Evolutionary conservation across 2,888 invertebrate species (phyloP), one percentile per base, ranked within the genome.

Genomic region (Napeogenes inachia): DNA sequence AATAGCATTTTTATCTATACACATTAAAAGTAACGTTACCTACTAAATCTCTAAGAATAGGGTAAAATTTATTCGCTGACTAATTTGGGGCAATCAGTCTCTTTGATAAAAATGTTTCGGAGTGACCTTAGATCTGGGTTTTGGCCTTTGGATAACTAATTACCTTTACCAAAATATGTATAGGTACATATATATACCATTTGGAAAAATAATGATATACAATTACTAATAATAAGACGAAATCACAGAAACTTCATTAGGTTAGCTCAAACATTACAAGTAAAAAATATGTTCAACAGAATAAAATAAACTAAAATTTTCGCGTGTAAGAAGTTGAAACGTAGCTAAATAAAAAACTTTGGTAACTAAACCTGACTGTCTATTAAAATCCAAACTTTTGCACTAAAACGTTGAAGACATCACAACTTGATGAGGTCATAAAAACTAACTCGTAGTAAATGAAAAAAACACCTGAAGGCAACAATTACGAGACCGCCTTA

Each of bases 11-110:
- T 78, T 82, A 82, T 84, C 81, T 78, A 64, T 60, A 68, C 70
- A 77, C 80, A 82, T 78, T 77, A 77, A 75, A 65, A 70, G 71
- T 77, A 78, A 79, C 76, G 75, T 69, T 70, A 69, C 68, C 67
- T 67, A 76, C 74, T 77, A 73, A 80, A 80, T 80, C 75, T 71
- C 70, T 63, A 61, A 68, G 72, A 71, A 68, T 68, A 68, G 63
- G 65, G 69, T 53, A 66, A 68, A 77, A 81, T 81, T 82, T 82
- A 78, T 68, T 72, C 72, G 78, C 81, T 81, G 82, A 83, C 74
- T 82, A 85, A 85, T 85, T 78, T 68, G 56, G 47, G 78, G 75
- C 65, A 77, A 85, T 85, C 84, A 78, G 81, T 85, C 84, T 79
- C 68, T 65, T 62, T 70, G 81, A 81, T 79, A 81, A 83, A 82